phyloP scores from a whole-genome alignment of 2,888 invertebrate species.

The Drosophila prostipennis region DNA sequence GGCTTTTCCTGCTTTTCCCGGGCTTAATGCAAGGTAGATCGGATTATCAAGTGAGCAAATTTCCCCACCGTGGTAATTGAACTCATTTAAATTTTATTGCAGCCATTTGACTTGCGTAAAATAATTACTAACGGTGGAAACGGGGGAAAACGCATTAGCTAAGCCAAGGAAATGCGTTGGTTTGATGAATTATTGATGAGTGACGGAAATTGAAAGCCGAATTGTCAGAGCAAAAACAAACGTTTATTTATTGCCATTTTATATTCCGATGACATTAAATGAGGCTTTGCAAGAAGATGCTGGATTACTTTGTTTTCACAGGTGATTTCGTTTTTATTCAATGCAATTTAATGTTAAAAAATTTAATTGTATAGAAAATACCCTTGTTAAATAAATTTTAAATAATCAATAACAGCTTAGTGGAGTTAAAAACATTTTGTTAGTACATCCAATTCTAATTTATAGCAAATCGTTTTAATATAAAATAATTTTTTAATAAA shows the following conservation, averaged over 20 bases:
- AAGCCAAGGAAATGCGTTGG: background rate
- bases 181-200: background rate
- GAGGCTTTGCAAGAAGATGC: background rate
- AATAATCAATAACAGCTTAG: no score
- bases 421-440: no score
- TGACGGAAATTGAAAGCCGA: background rate
- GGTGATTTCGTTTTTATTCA: no score
- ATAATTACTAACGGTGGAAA: slow-evolving; percentile 4
- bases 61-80: slow-evolving; percentile 26
- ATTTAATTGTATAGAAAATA: no score
- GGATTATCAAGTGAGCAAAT: slow-evolving; percentile 27
- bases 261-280: background rate
- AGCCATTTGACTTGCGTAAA: slow-evolving; percentile 1
- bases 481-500: background rate
- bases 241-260: slow-evolving; percentile 2
- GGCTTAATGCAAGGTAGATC: slow-evolving; percentile 12
- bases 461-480: no score
- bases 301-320: no score
- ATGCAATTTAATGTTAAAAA: no score
- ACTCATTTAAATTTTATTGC: slow-evolving; percentile 18
- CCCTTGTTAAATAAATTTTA: no score
- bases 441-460: no score
- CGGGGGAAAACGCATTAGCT: background rate
- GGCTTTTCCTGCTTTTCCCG: no score
- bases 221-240: background rate